Conservation (phyloP, 2,113 vertebrate genomes). For the Burhinus bistriatus region DNA sequence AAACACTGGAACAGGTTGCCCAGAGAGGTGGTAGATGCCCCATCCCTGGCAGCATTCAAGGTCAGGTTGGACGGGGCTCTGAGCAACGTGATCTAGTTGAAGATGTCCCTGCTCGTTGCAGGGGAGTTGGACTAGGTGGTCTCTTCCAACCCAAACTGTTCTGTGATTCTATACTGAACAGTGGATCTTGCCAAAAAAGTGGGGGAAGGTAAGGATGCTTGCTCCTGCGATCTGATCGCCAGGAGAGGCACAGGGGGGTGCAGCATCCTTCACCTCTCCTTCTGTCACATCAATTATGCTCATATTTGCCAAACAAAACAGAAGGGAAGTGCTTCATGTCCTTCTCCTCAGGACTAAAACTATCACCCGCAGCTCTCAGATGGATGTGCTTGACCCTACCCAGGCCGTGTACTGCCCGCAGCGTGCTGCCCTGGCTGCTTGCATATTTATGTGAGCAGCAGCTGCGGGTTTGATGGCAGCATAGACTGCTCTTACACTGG, state of each 20-base stretch:
- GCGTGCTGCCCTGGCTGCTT: not conserved
- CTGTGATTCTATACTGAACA: not conserved
- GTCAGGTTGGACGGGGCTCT: not conserved
- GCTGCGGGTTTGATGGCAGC: not conserved
- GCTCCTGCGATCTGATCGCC: not conserved
- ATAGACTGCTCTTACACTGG: not conserved
- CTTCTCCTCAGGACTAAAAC: not conserved
- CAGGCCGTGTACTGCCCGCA: accelerated
- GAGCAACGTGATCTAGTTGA: not conserved
- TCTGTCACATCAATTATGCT: accelerated
- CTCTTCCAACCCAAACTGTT: not conserved
- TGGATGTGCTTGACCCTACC: not conserved
- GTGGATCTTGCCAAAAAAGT: not conserved
- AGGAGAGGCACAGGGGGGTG: not conserved
- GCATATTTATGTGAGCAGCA: accelerated
- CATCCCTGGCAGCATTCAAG: not conserved
- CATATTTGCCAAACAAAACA: not conserved
- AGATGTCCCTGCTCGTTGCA: not conserved
- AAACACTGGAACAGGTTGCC: not conserved
- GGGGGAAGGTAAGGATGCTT: not conserved
- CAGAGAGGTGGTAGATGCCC: not conserved
- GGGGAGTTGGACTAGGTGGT: not conserved
- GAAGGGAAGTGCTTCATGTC: not conserved
- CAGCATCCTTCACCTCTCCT: not conserved
- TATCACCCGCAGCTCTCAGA: accelerated